A percentile compares a stretch with the other conserved stretches of the same genome.
Conservation (phyloP, 2,113 vertebrate genomes). For the Capreolus pygargus region DNA sequence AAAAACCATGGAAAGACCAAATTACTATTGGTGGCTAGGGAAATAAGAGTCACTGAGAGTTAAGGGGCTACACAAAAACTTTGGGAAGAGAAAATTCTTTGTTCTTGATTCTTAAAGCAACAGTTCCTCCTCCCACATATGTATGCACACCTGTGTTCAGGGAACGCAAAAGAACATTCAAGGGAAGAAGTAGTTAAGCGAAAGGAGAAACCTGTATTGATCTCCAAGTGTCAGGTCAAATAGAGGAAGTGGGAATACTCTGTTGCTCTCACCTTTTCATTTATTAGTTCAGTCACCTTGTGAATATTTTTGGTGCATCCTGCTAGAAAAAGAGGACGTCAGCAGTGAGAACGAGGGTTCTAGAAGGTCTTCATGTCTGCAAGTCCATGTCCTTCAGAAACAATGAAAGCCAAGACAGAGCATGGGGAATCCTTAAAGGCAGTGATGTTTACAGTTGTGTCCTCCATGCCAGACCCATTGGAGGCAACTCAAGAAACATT, state of each 20-base stretch:
- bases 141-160: neutral
- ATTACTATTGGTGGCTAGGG: slow-evolving; percentile 54
- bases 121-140: neutral
- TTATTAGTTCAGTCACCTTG: neutral
- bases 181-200: neutral
- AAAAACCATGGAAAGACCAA: slow-evolving; percentile 62
- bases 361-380: neutral
- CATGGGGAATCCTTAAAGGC: neutral
- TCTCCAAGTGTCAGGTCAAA: neutral
- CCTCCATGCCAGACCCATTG: neutral
- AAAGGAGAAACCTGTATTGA: neutral
- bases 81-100: neutral
- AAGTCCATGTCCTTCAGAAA: neutral
- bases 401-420: neutral
- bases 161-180: neutral
- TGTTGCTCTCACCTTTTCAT: neutral
- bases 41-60: slow-evolving; percentile 60
- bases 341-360: rapidly evolving
- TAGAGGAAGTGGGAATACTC: neutral
- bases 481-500: neutral
- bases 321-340: neutral
- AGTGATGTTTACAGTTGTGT: neutral
- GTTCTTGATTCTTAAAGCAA: slow-evolving; percentile 27
- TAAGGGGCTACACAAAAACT: neutral
- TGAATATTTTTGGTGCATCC: neutral